These are phyloP conservation scores for Ariopsis seemanni DNA, from an alignment of 2,113 vertebrate species.

Conservation along the genomic window DNA sequence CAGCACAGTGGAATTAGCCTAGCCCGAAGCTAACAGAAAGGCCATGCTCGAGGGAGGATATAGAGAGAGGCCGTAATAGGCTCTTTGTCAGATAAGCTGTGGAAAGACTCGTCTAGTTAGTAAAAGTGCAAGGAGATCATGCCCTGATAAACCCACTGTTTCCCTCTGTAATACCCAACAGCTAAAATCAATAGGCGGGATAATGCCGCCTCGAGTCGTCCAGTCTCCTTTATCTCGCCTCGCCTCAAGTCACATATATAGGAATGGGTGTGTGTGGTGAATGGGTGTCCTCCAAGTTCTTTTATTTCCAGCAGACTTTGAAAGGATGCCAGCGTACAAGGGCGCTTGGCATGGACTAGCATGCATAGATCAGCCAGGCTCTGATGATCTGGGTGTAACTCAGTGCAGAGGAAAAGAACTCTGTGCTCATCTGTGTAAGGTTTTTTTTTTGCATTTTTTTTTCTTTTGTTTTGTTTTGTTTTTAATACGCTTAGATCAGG, in stretches of 20 bases:
- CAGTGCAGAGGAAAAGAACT: constrained; percentile 43
- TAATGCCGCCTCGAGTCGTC: constrained; percentile 87
- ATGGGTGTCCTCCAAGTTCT: constrained; percentile 16
- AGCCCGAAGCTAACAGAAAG: constrained; percentile 23
- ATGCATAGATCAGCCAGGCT: constrained; percentile 33
- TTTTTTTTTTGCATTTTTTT: not conserved
- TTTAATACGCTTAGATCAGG: constrained; percentile 20
- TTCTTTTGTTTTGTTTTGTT: not conserved
- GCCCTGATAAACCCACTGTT: constrained; percentile 91
- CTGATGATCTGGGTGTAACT: constrained; percentile 47
- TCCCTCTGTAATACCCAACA: constrained; percentile 93
- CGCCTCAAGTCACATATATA: constrained; percentile 63
- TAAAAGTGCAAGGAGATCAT: constrained; percentile 87
- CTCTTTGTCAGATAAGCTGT: constrained; percentile 82
- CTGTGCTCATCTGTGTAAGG: constrained; percentile 50
- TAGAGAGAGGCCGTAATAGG: constrained; percentile 75
- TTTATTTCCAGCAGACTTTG: constrained; percentile 31
- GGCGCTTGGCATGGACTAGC: constrained; percentile 43
- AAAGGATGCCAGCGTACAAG: constrained; percentile 46
- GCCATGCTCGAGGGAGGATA: constrained; percentile 49
- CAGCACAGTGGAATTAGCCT: constrained; percentile 24
- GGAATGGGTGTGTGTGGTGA: constrained; percentile 34
- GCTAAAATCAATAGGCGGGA: constrained; percentile 96
- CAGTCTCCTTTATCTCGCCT: constrained; percentile 73
- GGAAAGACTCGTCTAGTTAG: constrained; percentile 91